These are phyloP conservation scores for Drosophila ananassae DNA, from an alignment of 1,140 invertebrate species.

Conservation along the genomic window DNA sequence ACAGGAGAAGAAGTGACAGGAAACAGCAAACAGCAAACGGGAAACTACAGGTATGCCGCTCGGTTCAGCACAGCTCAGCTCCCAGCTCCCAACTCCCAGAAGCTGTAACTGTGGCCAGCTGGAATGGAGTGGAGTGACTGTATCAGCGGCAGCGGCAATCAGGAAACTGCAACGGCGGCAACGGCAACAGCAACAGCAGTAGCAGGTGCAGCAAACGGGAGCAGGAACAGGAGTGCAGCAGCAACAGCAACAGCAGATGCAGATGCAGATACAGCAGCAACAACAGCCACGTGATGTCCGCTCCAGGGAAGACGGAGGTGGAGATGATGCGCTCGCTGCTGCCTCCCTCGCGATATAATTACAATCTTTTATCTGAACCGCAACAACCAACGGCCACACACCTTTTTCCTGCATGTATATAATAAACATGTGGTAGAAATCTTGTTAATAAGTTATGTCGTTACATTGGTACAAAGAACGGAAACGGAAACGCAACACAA, in stretches of 20 bases:
- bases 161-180: conserved; percentile 35
- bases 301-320: conserved; percentile 43
- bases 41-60: conserved; percentile 28
- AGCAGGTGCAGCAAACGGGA: conserved; percentile 33
- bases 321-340: conserved; percentile 50
- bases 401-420: conserved; percentile 72
- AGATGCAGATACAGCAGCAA: conserved; percentile 37
- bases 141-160: conserved; percentile 26
- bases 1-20: conserved; percentile 35
- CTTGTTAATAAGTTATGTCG: conserved; percentile 72
- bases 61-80: conserved; percentile 19
- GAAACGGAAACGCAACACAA: conserved; percentile 61
- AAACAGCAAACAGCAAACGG: conserved; percentile 29
- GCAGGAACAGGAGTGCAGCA: conserved; percentile 30
- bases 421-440: conserved; percentile 77
- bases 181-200: conserved; percentile 23
- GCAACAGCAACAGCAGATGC: conserved; percentile 29
- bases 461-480: conserved; percentile 61
- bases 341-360: conserved; percentile 47
- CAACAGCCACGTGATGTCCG: conserved; percentile 56
- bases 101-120: conserved; percentile 10
- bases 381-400: conserved; percentile 76
- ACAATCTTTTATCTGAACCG: conserved; percentile 59
- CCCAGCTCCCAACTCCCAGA: conserved; percentile 30
- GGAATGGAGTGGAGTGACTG: conserved; percentile 9